Evolutionary conservation across 2,888 invertebrate genomes (phyloP).

Genomic region (Sceliomorpha sp.): DNA sequence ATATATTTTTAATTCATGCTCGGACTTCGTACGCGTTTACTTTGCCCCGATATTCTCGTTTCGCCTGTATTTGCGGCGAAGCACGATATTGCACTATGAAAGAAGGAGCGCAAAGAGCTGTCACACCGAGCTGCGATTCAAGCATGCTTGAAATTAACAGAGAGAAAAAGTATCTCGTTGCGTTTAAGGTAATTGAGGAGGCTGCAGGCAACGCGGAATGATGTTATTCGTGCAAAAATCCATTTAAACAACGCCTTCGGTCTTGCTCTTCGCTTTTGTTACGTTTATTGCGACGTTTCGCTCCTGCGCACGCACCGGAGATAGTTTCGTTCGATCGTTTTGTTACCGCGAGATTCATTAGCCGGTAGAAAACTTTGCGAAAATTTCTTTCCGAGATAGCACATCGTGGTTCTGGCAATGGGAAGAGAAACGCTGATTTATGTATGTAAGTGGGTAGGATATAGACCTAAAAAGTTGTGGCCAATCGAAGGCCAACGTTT

Average conservation of each 20-base stretch:
- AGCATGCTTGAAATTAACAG: conserved; percentile 30
- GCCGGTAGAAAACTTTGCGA: too few species aligned
- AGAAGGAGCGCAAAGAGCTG: conserved; percentile 26
- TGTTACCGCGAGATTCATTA: too few species aligned
- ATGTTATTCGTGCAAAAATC: background rate
- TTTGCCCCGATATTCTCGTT: conserved; percentile 27
- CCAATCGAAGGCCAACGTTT: too few species aligned
- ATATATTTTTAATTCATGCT: conserved; percentile 25
- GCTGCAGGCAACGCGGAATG: background rate
- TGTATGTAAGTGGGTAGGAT: too few species aligned
- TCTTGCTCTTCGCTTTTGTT: background rate
- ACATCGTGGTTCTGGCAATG: too few species aligned
- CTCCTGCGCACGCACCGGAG: too few species aligned
- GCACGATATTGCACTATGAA: conserved; percentile 15
- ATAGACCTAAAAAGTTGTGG: too few species aligned
- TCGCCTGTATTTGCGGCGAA: conserved; percentile 17
- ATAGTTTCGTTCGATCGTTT: too few species aligned
- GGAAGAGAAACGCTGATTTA: too few species aligned
- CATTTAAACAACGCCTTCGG: background rate
- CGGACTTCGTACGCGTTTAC: conserved; percentile 23
- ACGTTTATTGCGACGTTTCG: background rate
- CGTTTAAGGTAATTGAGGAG: conserved; percentile 29
- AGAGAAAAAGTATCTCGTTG: conserved; percentile 24
- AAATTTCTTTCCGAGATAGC: too few species aligned
- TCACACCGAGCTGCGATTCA: conserved; percentile 23